Base-by-base conservation (phyloP, 2,797 vertebrate species). In the Aldrovandia affinis region DNA sequence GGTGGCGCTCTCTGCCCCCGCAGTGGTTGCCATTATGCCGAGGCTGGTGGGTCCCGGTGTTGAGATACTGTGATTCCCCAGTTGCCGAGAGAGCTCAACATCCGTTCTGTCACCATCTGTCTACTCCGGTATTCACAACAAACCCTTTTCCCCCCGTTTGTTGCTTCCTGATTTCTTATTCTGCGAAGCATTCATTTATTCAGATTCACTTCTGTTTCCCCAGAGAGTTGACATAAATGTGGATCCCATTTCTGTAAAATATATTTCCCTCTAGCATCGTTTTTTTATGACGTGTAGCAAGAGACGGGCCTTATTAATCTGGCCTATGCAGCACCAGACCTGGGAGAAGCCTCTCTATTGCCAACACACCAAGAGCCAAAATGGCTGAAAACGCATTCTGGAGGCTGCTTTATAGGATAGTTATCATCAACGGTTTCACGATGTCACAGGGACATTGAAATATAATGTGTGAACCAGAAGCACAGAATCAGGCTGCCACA, bases 11-110 rank as follows among this genome's bases (percentile, higher is more conserved):
- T 90, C 91, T 91, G 92, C 93, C 89, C 90, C 88, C 70, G 86
- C 88, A 88, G 91, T 93, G 90, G 89, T 93, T 92, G 91, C 90
- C 90, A 93, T 93, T 94, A 93, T 87, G 91, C 90, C 91, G 85
- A 89, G 89, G 90, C 89, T 75, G 90, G 90, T 86, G 84, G 91
- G 89, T 91, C 88, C 82, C 81, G 78, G 61, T 61, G 89, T 88
- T 92, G 88, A 89, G 89, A 92, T 92, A 91, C 90, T 87, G 80
- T 88, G 89, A 93, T 93, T 81, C 92, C 44, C 91, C 87, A 68
- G 88, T 65, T 86, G 86, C 84, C 88, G 89, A 91, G 88, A 87
- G 42, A 47, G 54, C 68, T 68, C 54, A 75, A 36, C 68, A 61
- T 81, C 84, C 79, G 33, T 59, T 73, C 50, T 59, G 36, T 59